Base-by-base conservation (phyloP, 2,113 vertebrate genomes). In the Cepphus grylle region DNA sequence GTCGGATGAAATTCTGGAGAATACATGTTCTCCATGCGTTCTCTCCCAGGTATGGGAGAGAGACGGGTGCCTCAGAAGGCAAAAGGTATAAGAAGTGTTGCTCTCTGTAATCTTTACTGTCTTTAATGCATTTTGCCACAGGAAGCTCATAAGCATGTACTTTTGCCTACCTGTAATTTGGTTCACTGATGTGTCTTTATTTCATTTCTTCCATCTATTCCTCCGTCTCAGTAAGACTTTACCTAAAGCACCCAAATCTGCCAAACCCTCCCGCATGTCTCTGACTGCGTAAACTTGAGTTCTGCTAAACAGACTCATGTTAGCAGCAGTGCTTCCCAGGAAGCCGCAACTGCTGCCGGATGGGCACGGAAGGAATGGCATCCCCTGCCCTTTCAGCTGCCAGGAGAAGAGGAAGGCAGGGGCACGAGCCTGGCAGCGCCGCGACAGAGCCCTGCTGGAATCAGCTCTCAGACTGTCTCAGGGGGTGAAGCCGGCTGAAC, bases 401-500 rank as follows among this genome's bases (percentile, higher is more conserved):
- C 69, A 47, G 72, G 15, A 40, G 32, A 38, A 61, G 56, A 40
- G 12, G 34, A 81, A 29, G 59, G 19, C 9, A 2, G 4, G 38
- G 50, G n/a, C 5, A 3, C 9, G 52, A 89, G 42, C 32, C 30
- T 6, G 1, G 8, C 38, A 77, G 36, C 6, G 0, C 12, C 1
- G 1, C 2, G 2, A 1, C 0, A 40, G 56, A 58, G 30, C 18
- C 25, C 43, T 26, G 55, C 55, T 45, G 52, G 45, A 52, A 32
- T 7, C 5, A 0, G 1, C 30, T 67, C 27, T 30, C 4, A 3
- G 32, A 5, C 45, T 36, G 50, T 27, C n/a, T n/a, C 1, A 1
- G 34, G 21, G 11, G 23, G 17, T 59, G 61, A 90, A 87, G 49
- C 25, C 2, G 0, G 23, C 15, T 62, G 52, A 85, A 67, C 47